These are phyloP conservation scores for Carterocephalus palaemon DNA, from an alignment of 2,888 invertebrate species.

Conservation along the genomic window DNA sequence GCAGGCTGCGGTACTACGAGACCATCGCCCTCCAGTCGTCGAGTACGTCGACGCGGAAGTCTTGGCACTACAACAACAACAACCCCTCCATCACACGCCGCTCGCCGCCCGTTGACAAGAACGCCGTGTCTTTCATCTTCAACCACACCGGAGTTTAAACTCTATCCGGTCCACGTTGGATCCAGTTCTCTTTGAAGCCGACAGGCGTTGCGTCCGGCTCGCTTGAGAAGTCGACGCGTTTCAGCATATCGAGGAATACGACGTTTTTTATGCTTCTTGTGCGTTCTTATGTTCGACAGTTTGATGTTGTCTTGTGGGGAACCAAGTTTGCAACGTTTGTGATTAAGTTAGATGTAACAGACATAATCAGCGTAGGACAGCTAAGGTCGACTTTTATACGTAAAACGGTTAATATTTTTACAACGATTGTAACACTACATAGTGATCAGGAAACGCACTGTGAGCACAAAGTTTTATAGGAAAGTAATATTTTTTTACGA, in stretches of 20 bases:
- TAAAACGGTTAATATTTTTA: constrained; percentile 30
- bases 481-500: constrained; percentile 23
- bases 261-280: constrained; percentile 47
- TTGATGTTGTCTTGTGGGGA: constrained; percentile 63
- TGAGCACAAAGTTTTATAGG: constrained; percentile 30
- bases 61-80: constrained; percentile 88
- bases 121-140: constrained; percentile 79
- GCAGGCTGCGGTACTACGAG: constrained; percentile 90
- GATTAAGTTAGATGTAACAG: constrained; percentile 39
- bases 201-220: constrained; percentile 39
- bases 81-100: constrained; percentile 79
- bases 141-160: constrained; percentile 87
- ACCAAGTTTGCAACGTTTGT: constrained; percentile 40
- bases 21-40: constrained; percentile 92
- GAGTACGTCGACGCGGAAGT: constrained; percentile 90
- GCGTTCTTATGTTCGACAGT: constrained; percentile 54
- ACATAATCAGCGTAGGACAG: constrained; percentile 35
- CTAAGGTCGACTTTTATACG: constrained; percentile 35
- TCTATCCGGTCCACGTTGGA: constrained; percentile 29
- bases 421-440: constrained; percentile 22
- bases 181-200: constrained; percentile 44
- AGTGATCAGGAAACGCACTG: constrained; percentile 35
- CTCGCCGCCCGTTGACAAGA: constrained; percentile 73
- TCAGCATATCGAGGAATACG: constrained; percentile 62
- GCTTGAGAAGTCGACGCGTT: constrained; percentile 35